Percentiles rank a stretch among this genome's conserved stretches.
Conservation (phyloP, 2,797 vertebrate species). For the Urophycis tenuis region DNA sequence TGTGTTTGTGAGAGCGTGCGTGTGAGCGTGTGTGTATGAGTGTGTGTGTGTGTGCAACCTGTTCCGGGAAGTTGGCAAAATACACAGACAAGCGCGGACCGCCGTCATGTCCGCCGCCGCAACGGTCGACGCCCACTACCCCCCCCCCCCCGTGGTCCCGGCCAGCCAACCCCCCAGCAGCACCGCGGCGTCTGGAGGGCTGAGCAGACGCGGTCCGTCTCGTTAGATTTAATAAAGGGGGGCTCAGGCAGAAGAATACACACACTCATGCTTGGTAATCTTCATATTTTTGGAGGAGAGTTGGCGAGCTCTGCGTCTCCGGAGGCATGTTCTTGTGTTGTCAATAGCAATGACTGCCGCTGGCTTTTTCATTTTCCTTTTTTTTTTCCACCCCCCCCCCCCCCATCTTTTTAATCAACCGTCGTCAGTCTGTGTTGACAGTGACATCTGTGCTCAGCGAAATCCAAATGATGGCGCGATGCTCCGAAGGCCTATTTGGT, state of each 20-base stretch:
- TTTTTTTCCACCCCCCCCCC: no score
- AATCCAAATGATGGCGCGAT: conserved; percentile 57
- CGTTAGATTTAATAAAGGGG: conserved; percentile 19
- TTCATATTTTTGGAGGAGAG: conserved; percentile 47
- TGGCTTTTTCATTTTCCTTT: conserved; percentile 68
- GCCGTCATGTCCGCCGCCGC: no score
- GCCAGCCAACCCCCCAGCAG: not conserved
- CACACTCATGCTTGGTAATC: conserved; percentile 48
- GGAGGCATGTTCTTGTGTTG: conserved; percentile 62
- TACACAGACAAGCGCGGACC: no score
- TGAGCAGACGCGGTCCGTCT: not conserved
- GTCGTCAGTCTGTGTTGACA: conserved; percentile 70
- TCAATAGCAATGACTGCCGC: conserved; percentile 67
- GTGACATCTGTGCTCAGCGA: conserved; percentile 67
- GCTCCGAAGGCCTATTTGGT: conserved; percentile 51
- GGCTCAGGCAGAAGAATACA: conserved; percentile 51
- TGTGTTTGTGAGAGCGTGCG: not conserved
- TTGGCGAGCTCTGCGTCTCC: conserved; percentile 59
- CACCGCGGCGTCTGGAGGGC: not conserved
- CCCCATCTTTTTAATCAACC: conserved; percentile 50
- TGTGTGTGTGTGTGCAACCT: not conserved
- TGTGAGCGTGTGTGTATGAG: not conserved
- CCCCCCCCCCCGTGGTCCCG: not conserved
- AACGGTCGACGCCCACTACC: not conserved
- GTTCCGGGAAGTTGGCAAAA: no score